Base-by-base conservation (phyloP, 2,888 invertebrate species). In the Dryobota labecula region DNA sequence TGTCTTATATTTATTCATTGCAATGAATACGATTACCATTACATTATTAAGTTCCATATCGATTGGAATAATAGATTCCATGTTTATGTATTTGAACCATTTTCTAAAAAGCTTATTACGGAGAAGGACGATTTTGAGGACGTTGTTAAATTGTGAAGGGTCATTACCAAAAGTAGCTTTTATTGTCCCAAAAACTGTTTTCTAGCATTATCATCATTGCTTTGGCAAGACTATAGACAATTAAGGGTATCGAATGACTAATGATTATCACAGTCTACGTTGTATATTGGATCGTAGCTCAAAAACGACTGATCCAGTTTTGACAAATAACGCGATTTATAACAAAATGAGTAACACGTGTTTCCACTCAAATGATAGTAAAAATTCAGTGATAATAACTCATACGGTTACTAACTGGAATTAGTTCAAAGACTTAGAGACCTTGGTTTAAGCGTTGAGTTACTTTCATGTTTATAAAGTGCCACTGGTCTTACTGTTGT, bases 371-470 rank as follows among this genome's bases (percentile, higher is more conserved):
- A 62, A 47, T 8, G 9, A n/a, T 41, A 51, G 49, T 54, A 51
- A 54, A 64, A 68, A 73, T 45, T 65, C 20, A 58, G 43, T 67
- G 11, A 56, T 64, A 33, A 30, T 62, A 67, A 73, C 61, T 68
- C 41, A 74, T 49, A 20, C 43, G n/a, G 68, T 63, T 61, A 74
- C 47, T 65, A 33, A 56, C 61, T 69, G 62, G 62, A 81, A 73
- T 82, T 75, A 69, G 84, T 82, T 82, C 83, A 85, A 83, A 84
- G 75, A 78, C 80, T 79, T 64, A 70, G 30, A 56, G 64, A 76
- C 85, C 86, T 84, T 86, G 80, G 73, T 47, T 53, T n/a, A 47
- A 54, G 66, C 56, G 73, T 82, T 71, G 60, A 70, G 73, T 79
- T 85, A 85, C 85, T 84, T 84, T 83, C 81, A 81, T 78, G 78